Conservation (phyloP, 1,140 invertebrate species). For the Oreohelix idahoensis region DNA sequence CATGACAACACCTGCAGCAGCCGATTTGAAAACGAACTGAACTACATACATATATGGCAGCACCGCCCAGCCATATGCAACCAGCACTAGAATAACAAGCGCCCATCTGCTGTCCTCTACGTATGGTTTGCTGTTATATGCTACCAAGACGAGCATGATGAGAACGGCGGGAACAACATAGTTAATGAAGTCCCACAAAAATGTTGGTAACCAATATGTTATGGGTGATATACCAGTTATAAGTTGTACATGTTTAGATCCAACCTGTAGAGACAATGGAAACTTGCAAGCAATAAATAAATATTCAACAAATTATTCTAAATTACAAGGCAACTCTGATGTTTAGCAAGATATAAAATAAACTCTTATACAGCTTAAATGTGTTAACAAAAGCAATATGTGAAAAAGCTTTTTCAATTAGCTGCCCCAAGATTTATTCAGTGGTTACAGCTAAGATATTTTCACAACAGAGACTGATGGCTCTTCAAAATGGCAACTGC, state of each 20-base stretch:
- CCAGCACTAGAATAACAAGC: slow-evolving; percentile 72
- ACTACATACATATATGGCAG: slow-evolving; percentile 67
- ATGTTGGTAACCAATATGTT: slow-evolving; percentile 81
- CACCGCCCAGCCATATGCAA: slow-evolving; percentile 64
- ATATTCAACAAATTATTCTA: too few species aligned
- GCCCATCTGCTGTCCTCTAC: slow-evolving; percentile 73
- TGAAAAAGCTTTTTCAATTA: too few species aligned
- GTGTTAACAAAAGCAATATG: too few species aligned
- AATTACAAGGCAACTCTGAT: too few species aligned
- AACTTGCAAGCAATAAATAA: too few species aligned
- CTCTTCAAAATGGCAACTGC: too few species aligned
- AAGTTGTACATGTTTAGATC: slow-evolving; percentile 67
- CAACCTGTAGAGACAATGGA: slow-evolving; percentile 36
- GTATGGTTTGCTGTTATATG: slow-evolving; percentile 75
- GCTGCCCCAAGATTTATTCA: too few species aligned
- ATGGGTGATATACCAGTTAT: slow-evolving; percentile 77
- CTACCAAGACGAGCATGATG: slow-evolving; percentile 58
- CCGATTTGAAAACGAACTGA: slow-evolving; percentile 63
- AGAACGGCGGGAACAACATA: slow-evolving; percentile 61
- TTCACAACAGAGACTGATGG: too few species aligned
- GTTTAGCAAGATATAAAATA: too few species aligned
- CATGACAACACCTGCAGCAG: slow-evolving; percentile 64
- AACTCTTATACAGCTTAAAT: too few species aligned
- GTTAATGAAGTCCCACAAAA: slow-evolving; percentile 79
- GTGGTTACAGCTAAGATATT: too few species aligned